Evolutionary conservation across 2,888 invertebrate genomes (phyloP), one percentile per base, ranked within the genome.

Genomic region (Callyntrura sp.): DNA sequence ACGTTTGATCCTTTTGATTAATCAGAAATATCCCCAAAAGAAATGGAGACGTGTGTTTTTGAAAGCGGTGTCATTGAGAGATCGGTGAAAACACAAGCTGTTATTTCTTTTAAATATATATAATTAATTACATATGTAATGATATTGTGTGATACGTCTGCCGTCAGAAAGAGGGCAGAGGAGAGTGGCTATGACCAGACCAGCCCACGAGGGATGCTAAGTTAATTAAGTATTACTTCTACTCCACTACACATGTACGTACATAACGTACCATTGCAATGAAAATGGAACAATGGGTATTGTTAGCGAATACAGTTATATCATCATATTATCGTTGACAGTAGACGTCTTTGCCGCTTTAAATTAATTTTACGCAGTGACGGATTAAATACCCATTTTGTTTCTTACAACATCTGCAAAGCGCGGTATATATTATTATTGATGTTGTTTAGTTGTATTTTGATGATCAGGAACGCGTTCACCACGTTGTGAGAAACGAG

Each of bases 161-260:
- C 79, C 85, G 85, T 85, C 85, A 85, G 57, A n/a, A n/a, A n/a
- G n/a, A n/a, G n/a, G n/a, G n/a, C n/a, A 55, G 28, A n/a, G 60
- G 3, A 12, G 45, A 48, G 48, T 20, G 35, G 23, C 35, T 78
- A 17, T 73, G 87, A 82, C 81, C 81, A 23, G 87, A 88, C 87
- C 87, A 88, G 57, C 23, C 87, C 70, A 70, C 51, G 78, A 48
- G 85, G 70, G 70, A 70, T 70, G 45, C 20, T 17, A 70, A 43
- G 43, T 70, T 70, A 70, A 70, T 70, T 70, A 70, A 65, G 43
- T 70, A 70, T 70, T 14, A 5, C 43, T 43, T 70, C 70, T 70
- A n/a, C n/a, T 45, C 0, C 17, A 70, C n/a, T 43, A 43, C 17
- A n/a, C n/a, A n/a, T n/a, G n/a, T n/a, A n/a, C n/a, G n/a, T n/a